Evolutionary conservation across 2,113 vertebrate genomes (phyloP).

Genomic region (Zosterops pallidus): DNA sequence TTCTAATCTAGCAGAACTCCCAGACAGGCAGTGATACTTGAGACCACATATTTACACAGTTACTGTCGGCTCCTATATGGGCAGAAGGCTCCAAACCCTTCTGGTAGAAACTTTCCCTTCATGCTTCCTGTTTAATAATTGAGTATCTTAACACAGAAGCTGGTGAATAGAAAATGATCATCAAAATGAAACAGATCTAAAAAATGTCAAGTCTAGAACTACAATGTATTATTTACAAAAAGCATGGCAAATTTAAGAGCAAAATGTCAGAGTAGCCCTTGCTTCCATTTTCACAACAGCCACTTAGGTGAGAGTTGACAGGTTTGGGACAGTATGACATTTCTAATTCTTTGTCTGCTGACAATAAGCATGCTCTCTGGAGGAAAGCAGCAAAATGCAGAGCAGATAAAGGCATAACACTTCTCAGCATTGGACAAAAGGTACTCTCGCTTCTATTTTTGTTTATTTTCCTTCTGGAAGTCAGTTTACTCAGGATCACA

Average conservation of each 20-base stretch:
- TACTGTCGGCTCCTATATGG: background rate
- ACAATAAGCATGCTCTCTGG: slow-evolving; percentile 23
- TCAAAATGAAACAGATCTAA: slow-evolving; percentile 31
- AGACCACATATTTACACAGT: background rate
- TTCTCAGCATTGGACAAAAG: background rate
- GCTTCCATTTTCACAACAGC: slow-evolving; percentile 50
- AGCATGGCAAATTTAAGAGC: slow-evolving; percentile 52
- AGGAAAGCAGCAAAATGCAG: background rate
- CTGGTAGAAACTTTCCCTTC: background rate
- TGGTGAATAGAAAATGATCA: background rate
- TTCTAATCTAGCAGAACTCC: background rate
- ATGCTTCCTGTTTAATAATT: slow-evolving; percentile 19
- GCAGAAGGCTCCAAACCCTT: background rate
- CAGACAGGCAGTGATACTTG: background rate
- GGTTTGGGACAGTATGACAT: slow-evolving; percentile 57
- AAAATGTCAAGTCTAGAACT: slow-evolving; percentile 43
- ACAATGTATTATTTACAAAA: slow-evolving; percentile 49
- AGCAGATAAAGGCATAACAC: background rate
- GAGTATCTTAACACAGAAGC: slow-evolving; percentile 6
- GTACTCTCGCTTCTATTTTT: background rate
- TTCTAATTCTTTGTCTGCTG: slow-evolving; percentile 62
- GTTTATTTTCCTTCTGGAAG: background rate
- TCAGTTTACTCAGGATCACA: background rate
- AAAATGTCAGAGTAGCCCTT: slow-evolving; percentile 68
- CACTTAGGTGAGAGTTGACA: slow-evolving; percentile 55